Evolutionary conservation across 2,888 invertebrate genomes (phyloP), one percentile per base, ranked within the genome.

Genomic region (Pollenia amentaria): DNA sequence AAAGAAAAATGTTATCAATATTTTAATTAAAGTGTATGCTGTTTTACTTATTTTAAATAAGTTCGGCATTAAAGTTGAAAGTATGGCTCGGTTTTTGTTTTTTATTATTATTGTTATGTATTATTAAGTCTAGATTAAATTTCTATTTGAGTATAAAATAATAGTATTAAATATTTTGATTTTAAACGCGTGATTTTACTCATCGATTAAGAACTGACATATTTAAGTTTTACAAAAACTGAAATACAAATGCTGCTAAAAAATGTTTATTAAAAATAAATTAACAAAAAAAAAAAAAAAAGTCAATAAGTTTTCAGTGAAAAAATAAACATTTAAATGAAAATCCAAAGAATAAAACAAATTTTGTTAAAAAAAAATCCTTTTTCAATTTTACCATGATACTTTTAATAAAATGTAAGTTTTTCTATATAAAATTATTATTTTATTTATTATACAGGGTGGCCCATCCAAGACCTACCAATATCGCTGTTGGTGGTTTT

Each of bases 361-460:
- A 16, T n/a, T 29, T 55, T 42, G n/a, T 46, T 55, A n/a, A 57
- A 29, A 73, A 73, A 29, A 51, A 51, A 29, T 40, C 40, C 14
- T 53, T 60, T 7, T 9, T 21, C 57, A 48, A 78, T 48, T 18
- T 72, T 12, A 51, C 29, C 3, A 73, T 51, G 72, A 38, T 73
- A 60, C 44, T 73, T 42, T 21, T 84, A 67, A 78, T 78, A 14
- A 84, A 78, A 78, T 78, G 84, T 84, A 78, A 84, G 84, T 78
- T 29, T 29, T 29, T 29, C 29, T 29, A 29, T 29, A 4, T 4
- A 29, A 29, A 4, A 29, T 6, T 29, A 29, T 29, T 29, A 29
- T 29, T 21, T 21, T 21, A 21, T 21, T 29, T 29, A 2, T 29
- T 29, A 29, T 3, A 29, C 29, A 2, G 29, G 29, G 29, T 29